These are phyloP conservation scores for Sternotherus odoratus DNA, from an alignment of 2,797 vertebrate species.

Conservation along the genomic window DNA sequence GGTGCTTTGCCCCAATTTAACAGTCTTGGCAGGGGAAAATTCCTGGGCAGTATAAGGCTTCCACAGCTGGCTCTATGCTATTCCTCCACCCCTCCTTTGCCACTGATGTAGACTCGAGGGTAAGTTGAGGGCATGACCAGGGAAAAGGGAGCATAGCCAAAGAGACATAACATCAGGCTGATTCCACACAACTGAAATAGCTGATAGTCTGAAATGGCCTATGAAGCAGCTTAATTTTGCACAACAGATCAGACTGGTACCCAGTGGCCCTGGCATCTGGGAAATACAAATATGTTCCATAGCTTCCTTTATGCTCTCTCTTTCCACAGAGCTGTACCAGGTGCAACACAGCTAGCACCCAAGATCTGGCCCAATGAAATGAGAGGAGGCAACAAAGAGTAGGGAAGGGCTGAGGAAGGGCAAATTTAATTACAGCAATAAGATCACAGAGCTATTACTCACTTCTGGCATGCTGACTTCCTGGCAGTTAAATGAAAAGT, in stretches of 20 bases:
- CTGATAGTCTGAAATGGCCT: neutral
- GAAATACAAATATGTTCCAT: neutral
- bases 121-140: neutral
- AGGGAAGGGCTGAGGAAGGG: neutral
- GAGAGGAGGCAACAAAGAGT: neutral
- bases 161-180: neutral
- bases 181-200: accelerated
- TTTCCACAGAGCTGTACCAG: neutral
- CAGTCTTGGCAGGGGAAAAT: neutral
- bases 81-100: neutral
- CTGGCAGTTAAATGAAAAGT: neutral
- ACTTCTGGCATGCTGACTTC: neutral
- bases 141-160: neutral
- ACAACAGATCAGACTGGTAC: neutral
- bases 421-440: neutral
- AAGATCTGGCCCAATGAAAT: neutral
- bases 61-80: neutral
- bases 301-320: neutral
- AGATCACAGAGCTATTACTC: neutral
- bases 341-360: neutral
- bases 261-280: neutral
- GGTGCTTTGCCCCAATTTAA: neutral
- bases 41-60: neutral
- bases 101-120: neutral
- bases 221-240: neutral